A percentile compares a stretch with the other conserved stretches of the same genome.
Conservation (phyloP, 2,797 vertebrate species). For the Poecilia velifera region DNA sequence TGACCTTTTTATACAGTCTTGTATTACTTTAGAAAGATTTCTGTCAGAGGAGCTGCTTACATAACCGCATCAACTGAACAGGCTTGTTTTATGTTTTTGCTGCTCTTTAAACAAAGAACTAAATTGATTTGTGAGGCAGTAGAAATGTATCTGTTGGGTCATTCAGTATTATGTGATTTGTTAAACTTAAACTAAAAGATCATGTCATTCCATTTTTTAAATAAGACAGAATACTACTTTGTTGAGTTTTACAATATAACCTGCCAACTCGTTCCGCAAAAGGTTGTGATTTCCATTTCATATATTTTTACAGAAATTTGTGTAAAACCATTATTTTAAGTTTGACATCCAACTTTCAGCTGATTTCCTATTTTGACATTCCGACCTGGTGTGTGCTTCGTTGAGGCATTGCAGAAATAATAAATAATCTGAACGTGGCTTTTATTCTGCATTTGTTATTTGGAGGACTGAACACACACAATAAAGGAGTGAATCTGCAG, state of each 20-base stretch:
- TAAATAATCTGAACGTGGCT: neutral
- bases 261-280: neutral
- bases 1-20: slow-evolving; percentile 29
- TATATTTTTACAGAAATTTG: neutral
- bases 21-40: slow-evolving; percentile 8
- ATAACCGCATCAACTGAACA: slow-evolving; percentile 13
- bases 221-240: neutral
- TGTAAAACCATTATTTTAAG: neutral
- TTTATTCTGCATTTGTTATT: slow-evolving; percentile 14
- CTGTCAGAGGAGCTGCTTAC: neutral
- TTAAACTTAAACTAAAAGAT: neutral
- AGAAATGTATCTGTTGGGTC: neutral
- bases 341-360: neutral
- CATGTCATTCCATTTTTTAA: neutral
- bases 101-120: neutral
- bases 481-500: neutral
- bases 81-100: slow-evolving; percentile 11
- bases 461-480: slow-evolving; percentile 8
- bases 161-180: neutral
- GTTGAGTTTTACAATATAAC: neutral
- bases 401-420: neutral
- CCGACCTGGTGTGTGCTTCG: too few relatives aligned
- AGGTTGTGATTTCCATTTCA: neutral
- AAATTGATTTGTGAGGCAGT: neutral
- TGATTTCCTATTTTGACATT: neutral